Evolutionary conservation across 2,797 vertebrate species (phyloP), one percentile per base, ranked within the genome.

Genomic region (Gallinago solitaria): DNA sequence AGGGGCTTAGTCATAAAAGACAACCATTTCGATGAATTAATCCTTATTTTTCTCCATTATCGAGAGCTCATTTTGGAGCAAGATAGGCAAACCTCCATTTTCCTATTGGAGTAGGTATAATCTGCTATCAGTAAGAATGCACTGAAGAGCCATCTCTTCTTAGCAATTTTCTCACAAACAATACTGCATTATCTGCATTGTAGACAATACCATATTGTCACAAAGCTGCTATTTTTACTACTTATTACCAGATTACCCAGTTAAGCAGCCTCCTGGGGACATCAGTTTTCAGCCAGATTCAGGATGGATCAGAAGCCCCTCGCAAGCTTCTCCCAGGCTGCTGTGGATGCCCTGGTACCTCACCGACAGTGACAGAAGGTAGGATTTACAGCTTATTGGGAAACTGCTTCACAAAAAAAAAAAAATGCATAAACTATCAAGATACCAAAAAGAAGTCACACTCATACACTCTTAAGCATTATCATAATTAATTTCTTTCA

Each of bases 1-100:
- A 68, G 23, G 53, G 61, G 87, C 89, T 96, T 94, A 96, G 94
- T 89, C 91, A 96, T 91, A 54, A 83, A 83, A 80, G 87, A 80
- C 48, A 76, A 87, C 27, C 1, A 0, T 76, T 73, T 63, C 1
- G 5, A 63, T 65, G 51, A 91, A 92, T 89, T 96, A 75, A 92
- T 95, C 67, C 59, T 33, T 19, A 53, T 86, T 94, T 82, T 92
- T 78, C 65, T 73, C 69, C 73, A 33, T 85, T 96, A 78, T 35
- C 45, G 18, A 53, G 90, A 48, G 86, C 89, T 93, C 82, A 21
- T 64, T 95, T 70, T 57, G 39, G 48, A 80, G 89, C 4, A 71
- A 74, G 78, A 83, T 3, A 68, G 89, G 89, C 56, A 67, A 70
- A 70, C 32, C 45, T 61, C 39, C 30, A 2, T 76, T 63, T 89